A percentile compares a stretch with the other conserved stretches of the same genome.
Conservation (phyloP, 2,797 vertebrate genomes). For the Peromyscus attwateri region DNA sequence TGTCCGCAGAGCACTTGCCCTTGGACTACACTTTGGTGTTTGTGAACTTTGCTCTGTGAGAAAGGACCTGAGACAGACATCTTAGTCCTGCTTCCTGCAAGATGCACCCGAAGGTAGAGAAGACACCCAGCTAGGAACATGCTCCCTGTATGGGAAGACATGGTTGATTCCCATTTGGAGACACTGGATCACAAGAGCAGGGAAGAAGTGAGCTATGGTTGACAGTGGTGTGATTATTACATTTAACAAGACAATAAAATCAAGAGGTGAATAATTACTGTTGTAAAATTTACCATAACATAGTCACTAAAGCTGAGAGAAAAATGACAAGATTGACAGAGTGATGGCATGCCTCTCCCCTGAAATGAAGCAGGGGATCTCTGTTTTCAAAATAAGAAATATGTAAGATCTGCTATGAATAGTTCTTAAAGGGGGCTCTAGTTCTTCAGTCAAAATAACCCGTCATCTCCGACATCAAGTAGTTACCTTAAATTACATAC, state of each 20-base stretch:
- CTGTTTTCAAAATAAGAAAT: not conserved
- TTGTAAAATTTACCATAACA: not conserved
- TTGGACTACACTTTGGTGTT: too few relatives aligned
- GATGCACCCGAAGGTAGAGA: not conserved
- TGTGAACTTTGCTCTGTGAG: too few relatives aligned
- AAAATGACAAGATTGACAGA: not conserved
- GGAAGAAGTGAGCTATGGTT: not conserved
- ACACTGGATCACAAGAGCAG: not conserved
- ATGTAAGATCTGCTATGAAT: not conserved
- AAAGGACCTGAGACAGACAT: too few relatives aligned
- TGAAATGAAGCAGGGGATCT: not conserved
- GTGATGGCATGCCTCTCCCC: not conserved
- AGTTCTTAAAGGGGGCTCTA: not conserved
- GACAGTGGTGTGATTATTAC: not conserved
- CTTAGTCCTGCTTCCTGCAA: not conserved
- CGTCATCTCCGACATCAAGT: not conserved
- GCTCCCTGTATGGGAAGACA: not conserved
- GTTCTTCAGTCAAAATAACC: slow-evolving; percentile 5
- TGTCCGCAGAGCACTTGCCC: too few relatives aligned
- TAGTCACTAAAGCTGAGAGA: not conserved
- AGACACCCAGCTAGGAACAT: not conserved
- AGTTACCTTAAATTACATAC: slow-evolving; percentile 17
- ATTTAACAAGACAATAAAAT: not conserved
- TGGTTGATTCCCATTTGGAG: not conserved
- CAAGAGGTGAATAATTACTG: not conserved